Base-by-base conservation (phyloP, 2,888 invertebrate species). In the Andrena minutula region DNA sequence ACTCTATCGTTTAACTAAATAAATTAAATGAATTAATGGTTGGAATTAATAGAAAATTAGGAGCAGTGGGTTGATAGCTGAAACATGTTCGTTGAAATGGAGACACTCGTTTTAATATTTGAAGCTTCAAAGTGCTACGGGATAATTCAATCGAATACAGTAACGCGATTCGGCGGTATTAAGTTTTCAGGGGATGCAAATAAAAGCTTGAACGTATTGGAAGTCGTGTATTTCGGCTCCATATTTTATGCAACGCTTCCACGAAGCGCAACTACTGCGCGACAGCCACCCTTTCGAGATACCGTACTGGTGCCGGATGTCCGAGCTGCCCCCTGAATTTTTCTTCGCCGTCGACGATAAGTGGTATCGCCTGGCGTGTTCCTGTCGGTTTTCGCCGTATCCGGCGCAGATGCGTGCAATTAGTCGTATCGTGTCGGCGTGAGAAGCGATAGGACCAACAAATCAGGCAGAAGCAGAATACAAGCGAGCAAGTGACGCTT, bases 381-480 rank as follows among this genome's bases (percentile, higher is more conserved):
- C 81, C 81, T 70, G 79, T 63, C 56, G 64, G 41, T 51, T 73
- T 53, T 4, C 16, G n/a, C 4, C n/a, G 49, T 66, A 80, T 77
- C 66, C 26, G 53, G 35, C 8, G 20, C 81, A 70, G 65, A 82
- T 61, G 56, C 20, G 12, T 20, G 12, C 5, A n/a, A 49, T 73
- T 41, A 69, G 26, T 32, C 26, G 35, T 61, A 53, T 2, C 28
- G 23, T 10, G 53, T 23, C 23, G 20, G 23, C 53, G 20, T 23
- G 26, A 23, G 6, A 5, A 26, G 23, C 51, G 56, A 51, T 66
- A 69, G 6, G 41, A 51, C 49, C n/a, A 23, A 26, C 10, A 56
- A 23, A 56, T 56, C 56, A 26, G 23, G 8, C 53, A 3, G 56
- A 4, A 26, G 10, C 23, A 26, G 23, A 56, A 10, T 26, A 12